These are phyloP conservation scores for Sebastes flavidus DNA, from an alignment of 2,797 vertebrate genomes.

Conservation along the genomic window DNA sequence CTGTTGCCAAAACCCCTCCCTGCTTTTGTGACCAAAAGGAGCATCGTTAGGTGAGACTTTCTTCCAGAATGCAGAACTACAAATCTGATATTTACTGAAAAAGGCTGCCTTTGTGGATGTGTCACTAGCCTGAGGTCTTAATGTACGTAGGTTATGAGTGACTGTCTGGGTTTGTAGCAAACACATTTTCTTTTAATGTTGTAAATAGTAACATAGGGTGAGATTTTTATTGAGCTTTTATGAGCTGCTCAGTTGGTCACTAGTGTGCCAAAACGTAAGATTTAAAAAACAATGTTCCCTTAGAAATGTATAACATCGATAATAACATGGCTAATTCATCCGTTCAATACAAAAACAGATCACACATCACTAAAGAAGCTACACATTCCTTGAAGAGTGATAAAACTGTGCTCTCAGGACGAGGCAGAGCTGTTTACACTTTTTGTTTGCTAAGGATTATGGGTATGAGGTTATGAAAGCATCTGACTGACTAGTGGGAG, in stretches of 20 bases:
- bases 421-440: conserved; percentile 40
- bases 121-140: conserved; percentile 4
- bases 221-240: not conserved
- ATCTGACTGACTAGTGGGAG: conserved; percentile 68
- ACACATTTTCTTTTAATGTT: not conserved
- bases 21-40: not conserved
- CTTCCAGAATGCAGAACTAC: not conserved
- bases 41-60: not conserved
- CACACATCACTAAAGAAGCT: not conserved
- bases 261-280: not conserved
- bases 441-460: conserved; percentile 56
- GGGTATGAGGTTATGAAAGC: conserved; percentile 63
- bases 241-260: not conserved
- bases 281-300: not conserved
- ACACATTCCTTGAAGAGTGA: not conserved
- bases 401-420: conserved; percentile 6
- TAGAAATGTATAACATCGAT: not conserved
- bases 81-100: conserved; percentile 4
- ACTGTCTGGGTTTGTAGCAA: not conserved
- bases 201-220: not conserved
- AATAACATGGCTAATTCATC: not conserved
- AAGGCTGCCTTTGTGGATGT: not conserved
- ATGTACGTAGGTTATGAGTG: not conserved
- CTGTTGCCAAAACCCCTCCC: not conserved
- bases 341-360: not conserved